These are phyloP conservation scores for Habroteleia sp. DNA, from an alignment of 2,888 invertebrate genomes.

Conservation along the genomic window DNA sequence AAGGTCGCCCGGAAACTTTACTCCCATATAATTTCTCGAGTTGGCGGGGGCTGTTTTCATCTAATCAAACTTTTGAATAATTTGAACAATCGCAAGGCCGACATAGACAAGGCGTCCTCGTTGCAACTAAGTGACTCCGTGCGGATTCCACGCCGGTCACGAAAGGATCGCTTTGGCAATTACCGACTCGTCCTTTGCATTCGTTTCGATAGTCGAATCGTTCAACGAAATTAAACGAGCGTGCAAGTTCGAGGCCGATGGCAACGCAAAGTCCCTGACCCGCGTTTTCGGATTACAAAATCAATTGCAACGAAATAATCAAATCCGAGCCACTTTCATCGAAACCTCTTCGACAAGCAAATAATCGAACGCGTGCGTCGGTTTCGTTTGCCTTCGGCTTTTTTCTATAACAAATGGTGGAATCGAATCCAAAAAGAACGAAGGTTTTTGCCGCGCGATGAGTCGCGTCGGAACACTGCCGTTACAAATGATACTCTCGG, in stretches of 20 bases:
- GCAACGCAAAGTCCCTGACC: conserved; percentile 40
- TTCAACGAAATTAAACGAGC: conserved; percentile 23
- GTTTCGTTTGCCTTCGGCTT: too few species aligned
- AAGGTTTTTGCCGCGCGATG: conserved; percentile 2
- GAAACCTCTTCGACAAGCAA: too few species aligned
- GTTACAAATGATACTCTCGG: conserved; percentile 15
- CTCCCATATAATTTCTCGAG: too few species aligned
- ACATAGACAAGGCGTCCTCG: not conserved
- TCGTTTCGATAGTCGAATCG: conserved; percentile 14
- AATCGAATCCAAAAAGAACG: too few species aligned
- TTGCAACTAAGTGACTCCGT: not conserved
- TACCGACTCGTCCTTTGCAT: conserved; percentile 3
- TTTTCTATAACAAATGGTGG: too few species aligned
- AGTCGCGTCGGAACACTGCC: conserved; percentile 8
- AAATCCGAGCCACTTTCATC: conserved; percentile 2
- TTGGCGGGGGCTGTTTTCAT: not conserved
- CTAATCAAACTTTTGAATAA: not conserved
- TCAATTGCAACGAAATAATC: not conserved
- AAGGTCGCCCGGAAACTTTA: conserved; percentile 3
- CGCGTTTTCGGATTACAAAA: conserved; percentile 17
- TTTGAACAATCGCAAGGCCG: conserved; percentile 13
- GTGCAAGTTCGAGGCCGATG: conserved; percentile 38
- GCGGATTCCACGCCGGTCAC: conserved; percentile 10
- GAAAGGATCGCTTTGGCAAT: conserved; percentile 13
- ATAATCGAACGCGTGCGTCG: too few species aligned